phyloP scores from a whole-genome alignment of 2,113 vertebrate genomes.

The Corapipo altera region DNA sequence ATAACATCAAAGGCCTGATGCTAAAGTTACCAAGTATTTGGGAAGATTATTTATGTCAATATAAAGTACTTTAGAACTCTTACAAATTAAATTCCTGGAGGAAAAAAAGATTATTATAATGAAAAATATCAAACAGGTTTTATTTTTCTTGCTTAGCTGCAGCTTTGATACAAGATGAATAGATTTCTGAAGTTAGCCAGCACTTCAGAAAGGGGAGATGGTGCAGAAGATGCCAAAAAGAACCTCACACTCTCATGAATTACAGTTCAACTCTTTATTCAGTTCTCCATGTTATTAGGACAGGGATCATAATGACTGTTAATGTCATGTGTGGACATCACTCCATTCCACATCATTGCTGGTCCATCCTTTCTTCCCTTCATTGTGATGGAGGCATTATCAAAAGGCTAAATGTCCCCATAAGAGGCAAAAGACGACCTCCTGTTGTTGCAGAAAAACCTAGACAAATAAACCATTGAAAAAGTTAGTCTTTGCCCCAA shows the following conservation, averaged over 20 bases:
- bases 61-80: not conserved
- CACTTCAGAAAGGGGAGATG: not conserved
- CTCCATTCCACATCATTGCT: not conserved
- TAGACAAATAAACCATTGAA: conserved; percentile 43
- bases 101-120: not conserved
- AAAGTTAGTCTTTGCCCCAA: not conserved
- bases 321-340: not conserved
- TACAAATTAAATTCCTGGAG: not conserved
- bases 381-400: not conserved
- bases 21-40: not conserved
- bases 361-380: not conserved
- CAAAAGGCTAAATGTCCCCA: not conserved
- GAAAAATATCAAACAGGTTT: not conserved
- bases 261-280: conserved; percentile 30
- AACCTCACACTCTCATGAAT: not conserved
- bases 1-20: not conserved
- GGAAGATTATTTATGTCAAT: not conserved
- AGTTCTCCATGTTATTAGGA: not conserved
- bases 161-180: not conserved
- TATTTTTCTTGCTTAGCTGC: not conserved
- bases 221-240: not conserved
- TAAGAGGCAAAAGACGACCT: not conserved
- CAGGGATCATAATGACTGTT: not conserved
- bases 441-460: conserved; percentile 20
- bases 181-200: not conserved